phyloP scores from a whole-genome alignment of 2,797 vertebrate genomes.

The Sebastes itinus region DNA sequence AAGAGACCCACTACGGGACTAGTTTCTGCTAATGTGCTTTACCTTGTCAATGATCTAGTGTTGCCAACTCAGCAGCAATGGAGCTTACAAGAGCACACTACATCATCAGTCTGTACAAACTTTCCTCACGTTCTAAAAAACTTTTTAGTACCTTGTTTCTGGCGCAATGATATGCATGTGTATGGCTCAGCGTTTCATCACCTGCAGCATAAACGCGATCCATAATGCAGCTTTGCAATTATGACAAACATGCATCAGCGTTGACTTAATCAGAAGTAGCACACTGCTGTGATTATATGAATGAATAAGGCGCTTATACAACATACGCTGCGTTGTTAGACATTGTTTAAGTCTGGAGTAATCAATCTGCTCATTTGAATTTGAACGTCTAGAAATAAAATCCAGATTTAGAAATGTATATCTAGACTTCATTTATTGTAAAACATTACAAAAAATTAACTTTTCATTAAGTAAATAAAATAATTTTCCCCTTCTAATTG shows the following conservation, averaged over 20 bases:
- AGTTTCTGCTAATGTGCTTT: background rate
- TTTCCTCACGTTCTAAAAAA: background rate
- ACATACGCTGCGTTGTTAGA: background rate
- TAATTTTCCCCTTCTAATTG: constrained; percentile 10
- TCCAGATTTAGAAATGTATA: background rate
- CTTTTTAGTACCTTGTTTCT: background rate
- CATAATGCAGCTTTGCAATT: constrained; percentile 1
- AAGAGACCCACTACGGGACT: background rate
- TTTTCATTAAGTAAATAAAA: background rate
- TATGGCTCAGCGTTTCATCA: background rate
- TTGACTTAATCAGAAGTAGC: background rate
- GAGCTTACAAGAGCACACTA: background rate
- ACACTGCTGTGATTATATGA: constrained; percentile 23
- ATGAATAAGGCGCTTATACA: constrained; percentile 10
- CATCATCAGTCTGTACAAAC: background rate
- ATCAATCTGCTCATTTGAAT: background rate
- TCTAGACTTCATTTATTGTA: background rate
- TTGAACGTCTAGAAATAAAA: background rate
- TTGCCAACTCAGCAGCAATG: background rate
- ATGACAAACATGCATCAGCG: background rate
- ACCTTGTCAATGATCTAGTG: no score
- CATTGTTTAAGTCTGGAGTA: background rate
- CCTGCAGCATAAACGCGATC: background rate
- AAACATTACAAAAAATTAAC: background rate
- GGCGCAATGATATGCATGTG: background rate